Percentiles rank a stretch among this genome's conserved stretches.
Evolutionary conservation across 1,140 invertebrate genomes (phyloP).

Genomic region (Cydia amplana): DNA sequence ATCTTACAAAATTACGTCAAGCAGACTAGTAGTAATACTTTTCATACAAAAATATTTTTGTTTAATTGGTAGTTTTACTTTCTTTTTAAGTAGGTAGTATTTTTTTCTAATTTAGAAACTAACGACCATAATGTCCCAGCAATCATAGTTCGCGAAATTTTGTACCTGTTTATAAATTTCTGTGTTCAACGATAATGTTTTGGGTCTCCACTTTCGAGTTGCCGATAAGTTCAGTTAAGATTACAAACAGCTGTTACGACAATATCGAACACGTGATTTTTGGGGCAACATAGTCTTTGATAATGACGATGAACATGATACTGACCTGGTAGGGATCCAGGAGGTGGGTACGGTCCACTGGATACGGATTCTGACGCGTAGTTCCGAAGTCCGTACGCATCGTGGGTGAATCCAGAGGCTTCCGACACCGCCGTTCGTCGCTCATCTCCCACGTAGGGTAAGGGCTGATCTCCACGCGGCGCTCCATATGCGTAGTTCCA

Average conservation of each 20-base stretch:
- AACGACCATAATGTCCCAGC: conserved; percentile 13
- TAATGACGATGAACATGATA: conserved; percentile 37
- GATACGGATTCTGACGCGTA: conserved; percentile 88
- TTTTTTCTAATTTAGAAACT: neutral
- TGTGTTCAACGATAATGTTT: conserved; percentile 51
- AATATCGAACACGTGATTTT: conserved; percentile 54
- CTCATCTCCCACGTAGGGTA: conserved; percentile 84
- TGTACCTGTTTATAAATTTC: conserved; percentile 69
- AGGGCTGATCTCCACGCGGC: conserved; percentile 83
- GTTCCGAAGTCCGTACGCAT: conserved; percentile 87
- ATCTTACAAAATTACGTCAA: neutral
- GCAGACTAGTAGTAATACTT: neutral
- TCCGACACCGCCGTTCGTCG: conserved; percentile 85
- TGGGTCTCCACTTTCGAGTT: conserved; percentile 45
- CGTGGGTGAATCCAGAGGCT: conserved; percentile 84
- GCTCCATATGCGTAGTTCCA: conserved; percentile 86
- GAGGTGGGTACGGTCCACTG: conserved; percentile 88
- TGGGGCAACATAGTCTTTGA: conserved; percentile 38
- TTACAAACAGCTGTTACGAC: conserved; percentile 61
- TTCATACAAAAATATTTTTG: neutral
- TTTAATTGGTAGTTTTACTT: neutral
- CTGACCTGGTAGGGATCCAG: conserved; percentile 82
- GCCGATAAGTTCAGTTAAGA: conserved; percentile 59
- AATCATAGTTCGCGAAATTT: conserved; percentile 32
- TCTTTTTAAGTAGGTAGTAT: neutral